Evolutionary conservation across 2,113 vertebrate species (phyloP).

Genomic region (Grus americana): DNA sequence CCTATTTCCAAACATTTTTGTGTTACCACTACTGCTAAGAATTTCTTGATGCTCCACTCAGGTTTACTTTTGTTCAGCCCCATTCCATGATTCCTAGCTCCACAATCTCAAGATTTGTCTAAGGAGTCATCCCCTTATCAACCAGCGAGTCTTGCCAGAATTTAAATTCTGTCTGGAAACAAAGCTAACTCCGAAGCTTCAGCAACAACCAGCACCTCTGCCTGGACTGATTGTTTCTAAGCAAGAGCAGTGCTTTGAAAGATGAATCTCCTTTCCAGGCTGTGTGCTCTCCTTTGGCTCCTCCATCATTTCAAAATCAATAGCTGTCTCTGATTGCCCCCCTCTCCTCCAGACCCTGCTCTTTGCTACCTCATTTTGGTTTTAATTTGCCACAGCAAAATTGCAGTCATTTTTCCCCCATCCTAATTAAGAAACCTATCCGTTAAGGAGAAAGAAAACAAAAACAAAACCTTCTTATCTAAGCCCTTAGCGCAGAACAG

Average conservation of each 20-base stretch:
- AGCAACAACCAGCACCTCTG: background rate
- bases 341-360: slow-evolving; percentile 1
- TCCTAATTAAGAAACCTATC: slow-evolving; percentile 65
- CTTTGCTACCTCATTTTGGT: slow-evolving; percentile 61
- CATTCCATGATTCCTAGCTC: background rate
- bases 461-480: slow-evolving; percentile 44
- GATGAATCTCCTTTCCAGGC: slow-evolving; percentile 18
- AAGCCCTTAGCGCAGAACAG: background rate
- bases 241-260: slow-evolving; percentile 42
- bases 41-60: background rate
- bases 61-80: background rate
- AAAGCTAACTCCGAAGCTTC: background rate
- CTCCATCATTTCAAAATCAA: slow-evolving; percentile 58
- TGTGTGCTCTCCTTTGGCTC: slow-evolving; percentile 1
- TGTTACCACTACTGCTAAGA: background rate
- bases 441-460: slow-evolving; percentile 41
- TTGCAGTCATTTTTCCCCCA: slow-evolving; percentile 20
- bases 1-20: background rate
- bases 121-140: background rate
- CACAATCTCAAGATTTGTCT: background rate
- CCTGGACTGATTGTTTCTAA: slow-evolving; percentile 35
- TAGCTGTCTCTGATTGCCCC: slow-evolving; percentile 14
- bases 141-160: background rate
- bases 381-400: slow-evolving; percentile 67
- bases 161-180: slow-evolving; percentile 26